A percentile compares a stretch with the other conserved stretches of the same genome.
These are phyloP conservation scores for Halichoeres trimaculatus DNA, from an alignment of 2,113 vertebrate genomes.

Conservation along the genomic window DNA sequence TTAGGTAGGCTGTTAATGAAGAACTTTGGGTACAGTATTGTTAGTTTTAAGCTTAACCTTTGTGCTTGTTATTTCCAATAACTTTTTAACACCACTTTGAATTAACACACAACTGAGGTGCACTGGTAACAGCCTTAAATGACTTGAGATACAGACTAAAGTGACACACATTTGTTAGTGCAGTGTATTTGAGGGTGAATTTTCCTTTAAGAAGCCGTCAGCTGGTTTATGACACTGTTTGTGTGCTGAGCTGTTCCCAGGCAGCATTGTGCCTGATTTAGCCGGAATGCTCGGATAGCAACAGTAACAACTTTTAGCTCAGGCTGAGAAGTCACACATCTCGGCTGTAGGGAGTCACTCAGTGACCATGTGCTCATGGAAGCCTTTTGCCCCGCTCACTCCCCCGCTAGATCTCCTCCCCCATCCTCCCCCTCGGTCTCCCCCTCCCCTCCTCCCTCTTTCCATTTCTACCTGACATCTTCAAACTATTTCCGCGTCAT, in stretches of 20 bases:
- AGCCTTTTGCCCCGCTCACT: slow-evolving; percentile 27
- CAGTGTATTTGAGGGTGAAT: slow-evolving; percentile 38
- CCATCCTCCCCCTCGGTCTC: slow-evolving; percentile 23
- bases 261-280: slow-evolving; percentile 80
- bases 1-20: background rate
- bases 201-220: slow-evolving; percentile 60
- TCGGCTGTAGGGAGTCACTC: slow-evolving; percentile 68
- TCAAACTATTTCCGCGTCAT: slow-evolving; percentile 84
- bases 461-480: slow-evolving; percentile 82
- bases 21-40: background rate
- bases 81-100: background rate
- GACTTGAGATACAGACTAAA: background rate
- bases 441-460: slow-evolving; percentile 36
- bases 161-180: slow-evolving; percentile 37
- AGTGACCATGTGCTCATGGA: slow-evolving; percentile 59
- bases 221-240: slow-evolving; percentile 59
- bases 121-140: background rate
- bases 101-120: background rate
- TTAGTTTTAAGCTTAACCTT: no score
- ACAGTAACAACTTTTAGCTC: slow-evolving; percentile 78
- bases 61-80: background rate
- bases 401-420: slow-evolving; percentile 28
- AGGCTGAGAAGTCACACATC: slow-evolving; percentile 64
- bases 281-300: slow-evolving; percentile 76
- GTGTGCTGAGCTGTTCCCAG: slow-evolving; percentile 74